Evolutionary conservation across 2,797 vertebrate genomes (phyloP), one percentile per base, ranked within the genome.

Genomic region (Cottoperca gobio): DNA sequence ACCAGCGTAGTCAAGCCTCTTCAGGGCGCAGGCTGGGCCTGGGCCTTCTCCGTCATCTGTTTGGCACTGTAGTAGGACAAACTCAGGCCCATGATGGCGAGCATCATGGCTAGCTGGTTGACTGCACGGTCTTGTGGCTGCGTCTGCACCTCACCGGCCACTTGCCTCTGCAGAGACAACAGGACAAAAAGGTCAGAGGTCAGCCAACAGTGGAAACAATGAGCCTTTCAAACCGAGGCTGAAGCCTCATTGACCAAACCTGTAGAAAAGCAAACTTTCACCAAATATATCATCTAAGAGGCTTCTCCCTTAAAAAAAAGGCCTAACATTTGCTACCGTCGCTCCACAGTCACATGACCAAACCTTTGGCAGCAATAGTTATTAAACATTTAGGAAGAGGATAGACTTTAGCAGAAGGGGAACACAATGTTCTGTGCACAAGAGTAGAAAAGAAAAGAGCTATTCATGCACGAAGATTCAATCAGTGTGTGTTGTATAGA

Each of bases 41-140:
- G 86, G 31, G 94, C 94, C 42, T 91, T 93, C 70, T 94, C 90
- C 0, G 95, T 95, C 97, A 99, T 97, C 87, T 96, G 97, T 65
- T 95, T 95, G 73, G 94, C 95, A 0, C 97, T 97, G 91, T 98
- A 99, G 90, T 96, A 95, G 86, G 98, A 99, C 70, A 98, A 78
- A 43, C 97, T 93, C 63, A 99, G 92, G 49, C 98, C 98, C 11
- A 97, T 93, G 43, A 97, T 95, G 43, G 97, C 97, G 92, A 99
- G 92, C 93, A 97, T 90, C 88, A 98, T 91, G 75, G 98, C 97
- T 16, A 97, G 90, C 82, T 96, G 94, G 89, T 97, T 97, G 73
- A 95, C 80, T 45, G 95, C 83, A 0, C 95, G 94, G 84, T 96
- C 95, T 23, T 92, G 93, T 0, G 96, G 94, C 76, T 97, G 96